Evolutionary conservation across 2,113 vertebrate genomes (phyloP).

Genomic region (Dromaius novaehollandiae): DNA sequence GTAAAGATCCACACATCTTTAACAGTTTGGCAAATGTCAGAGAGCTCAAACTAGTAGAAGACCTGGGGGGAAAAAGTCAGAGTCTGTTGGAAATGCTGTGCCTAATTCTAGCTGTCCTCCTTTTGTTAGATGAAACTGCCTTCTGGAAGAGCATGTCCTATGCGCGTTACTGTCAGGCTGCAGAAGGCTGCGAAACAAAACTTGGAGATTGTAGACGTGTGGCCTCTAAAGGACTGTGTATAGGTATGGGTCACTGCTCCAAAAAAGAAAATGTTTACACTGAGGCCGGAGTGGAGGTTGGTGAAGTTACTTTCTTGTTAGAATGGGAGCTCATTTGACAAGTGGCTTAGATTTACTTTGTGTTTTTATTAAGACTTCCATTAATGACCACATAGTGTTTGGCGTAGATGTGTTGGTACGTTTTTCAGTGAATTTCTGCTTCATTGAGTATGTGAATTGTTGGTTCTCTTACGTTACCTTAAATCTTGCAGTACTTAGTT

Average conservation of each 20-base stretch:
- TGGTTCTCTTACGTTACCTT: not conserved
- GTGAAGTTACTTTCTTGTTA: too few relatives aligned
- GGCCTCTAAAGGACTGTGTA: not conserved
- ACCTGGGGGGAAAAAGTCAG: not conserved
- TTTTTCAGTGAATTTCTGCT: not conserved
- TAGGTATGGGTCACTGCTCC: not conserved
- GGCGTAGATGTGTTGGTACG: not conserved
- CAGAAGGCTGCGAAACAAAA: not conserved
- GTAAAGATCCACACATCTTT: not conserved
- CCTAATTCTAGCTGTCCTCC: not conserved
- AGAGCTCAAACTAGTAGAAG: not conserved
- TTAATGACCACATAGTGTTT: not conserved
- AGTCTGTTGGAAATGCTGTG: not conserved
- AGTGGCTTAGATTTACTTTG: not conserved
- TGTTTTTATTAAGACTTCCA: too few relatives aligned
- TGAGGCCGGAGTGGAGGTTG: not conserved
- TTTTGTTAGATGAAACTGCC: not conserved
- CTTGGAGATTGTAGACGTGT: not conserved
- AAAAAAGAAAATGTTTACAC: not conserved
- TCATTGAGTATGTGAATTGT: too few relatives aligned
- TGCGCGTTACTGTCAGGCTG: not conserved
- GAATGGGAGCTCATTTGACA: not conserved
- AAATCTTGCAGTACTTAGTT: not conserved
- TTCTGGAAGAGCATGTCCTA: not conserved
- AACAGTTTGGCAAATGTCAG: not conserved